Evolutionary conservation across 23 tunicate genomes (phyloP), one percentile per base, ranked within the genome.

Genomic region (Diplosoma virens): DNA sequence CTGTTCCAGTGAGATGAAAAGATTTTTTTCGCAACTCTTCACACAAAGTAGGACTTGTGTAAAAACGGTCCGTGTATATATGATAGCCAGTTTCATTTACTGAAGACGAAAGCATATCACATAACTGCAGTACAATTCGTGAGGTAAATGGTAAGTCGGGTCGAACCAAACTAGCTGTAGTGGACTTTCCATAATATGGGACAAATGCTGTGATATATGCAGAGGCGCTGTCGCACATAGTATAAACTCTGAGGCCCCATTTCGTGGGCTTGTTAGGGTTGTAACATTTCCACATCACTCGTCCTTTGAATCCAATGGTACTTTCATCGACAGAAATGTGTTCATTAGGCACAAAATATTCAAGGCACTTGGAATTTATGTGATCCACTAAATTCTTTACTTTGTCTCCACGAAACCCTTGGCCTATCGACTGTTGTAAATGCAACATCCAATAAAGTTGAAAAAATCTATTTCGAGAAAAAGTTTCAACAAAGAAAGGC

Each of bases 261-360:
- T 63, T 63, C 20, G 70, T 29, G 5, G 70, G 70, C 35, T 63
- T 68, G 53, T 68, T 35, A 54, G 75, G 75, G 75, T 68, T 68
- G 54, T 34, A 68, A 22, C 75, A 68, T 68, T 37, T 68, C 75
- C 75, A 68, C 22, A 68, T 3, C 9, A 68, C 75, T 23, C 75
- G 24, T 6, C 75, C 75, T 26, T 68, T 68, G 75, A 68, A 68
- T 68, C 75, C 75, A 68, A 68, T 36, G 7, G 75, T 68, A 25
- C 75, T 68, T 68, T 68, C 75, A 64, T 64, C 37, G 7, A 64
- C 35, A 64, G 37, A 25, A 64, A 64, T 64, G 25, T 68, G 21
- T 68, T 68, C 75, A 68, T 68, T 28, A 34, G 75, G 75, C 54
- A 68, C 75, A 68, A 68, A 68, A 37, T 68, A 68, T 68, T 63